These are phyloP conservation scores for Sebastes alutus DNA, from an alignment of 2,797 vertebrate genomes.

Conservation along the genomic window DNA sequence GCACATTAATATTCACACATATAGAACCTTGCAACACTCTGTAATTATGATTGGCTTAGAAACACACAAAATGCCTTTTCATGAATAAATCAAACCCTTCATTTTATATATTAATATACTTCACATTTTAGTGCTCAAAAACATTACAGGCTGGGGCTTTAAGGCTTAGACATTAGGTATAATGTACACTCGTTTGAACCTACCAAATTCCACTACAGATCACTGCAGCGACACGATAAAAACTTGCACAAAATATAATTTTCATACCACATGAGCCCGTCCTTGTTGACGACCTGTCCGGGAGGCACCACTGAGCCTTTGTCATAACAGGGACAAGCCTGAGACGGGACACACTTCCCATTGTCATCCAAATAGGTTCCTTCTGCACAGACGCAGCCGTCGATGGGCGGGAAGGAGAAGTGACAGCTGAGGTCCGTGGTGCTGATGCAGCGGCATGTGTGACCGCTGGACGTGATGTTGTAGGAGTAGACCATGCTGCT, in stretches of 20 bases:
- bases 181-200: not conserved
- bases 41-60: not conserved
- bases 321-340: conserved; percentile 88
- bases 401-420: conserved; percentile 82
- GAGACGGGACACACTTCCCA: conserved; percentile 84
- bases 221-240: not conserved
- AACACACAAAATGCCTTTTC: not conserved
- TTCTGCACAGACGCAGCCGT: conserved; percentile 85
- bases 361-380: conserved; percentile 85
- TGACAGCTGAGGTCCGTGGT: conserved; percentile 82
- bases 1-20: not conserved
- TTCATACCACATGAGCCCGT: conserved; percentile 85
- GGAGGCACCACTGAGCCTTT: conserved; percentile 79
- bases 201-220: not conserved
- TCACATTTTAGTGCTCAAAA: not conserved
- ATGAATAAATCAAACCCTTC: not conserved
- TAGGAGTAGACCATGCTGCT: conserved; percentile 83
- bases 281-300: conserved; percentile 84
- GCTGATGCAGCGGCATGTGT: conserved; percentile 83
- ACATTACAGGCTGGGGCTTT: not conserved
- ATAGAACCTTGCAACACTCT: not conserved
- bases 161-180: not conserved
- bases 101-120: not conserved
- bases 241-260: not conserved
- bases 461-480: conserved; percentile 74